A percentile compares a stretch with the other conserved stretches of the same genome.
Conservation (phyloP, 2,888 invertebrate genomes). For the Latheticus oryzae region DNA sequence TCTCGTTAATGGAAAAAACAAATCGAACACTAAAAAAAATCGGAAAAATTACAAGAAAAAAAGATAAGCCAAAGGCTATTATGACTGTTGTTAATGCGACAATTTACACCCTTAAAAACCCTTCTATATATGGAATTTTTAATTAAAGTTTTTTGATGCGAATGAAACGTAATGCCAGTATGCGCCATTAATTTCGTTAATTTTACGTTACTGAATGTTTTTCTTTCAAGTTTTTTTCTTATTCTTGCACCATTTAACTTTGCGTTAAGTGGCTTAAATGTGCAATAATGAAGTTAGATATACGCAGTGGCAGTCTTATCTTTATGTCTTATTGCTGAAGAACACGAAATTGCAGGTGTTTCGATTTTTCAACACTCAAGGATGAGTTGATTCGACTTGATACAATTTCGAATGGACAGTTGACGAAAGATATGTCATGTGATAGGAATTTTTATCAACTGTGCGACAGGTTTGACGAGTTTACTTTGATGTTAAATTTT, state of each 20-base stretch:
- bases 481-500: too few species aligned
- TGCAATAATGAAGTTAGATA: conserved; percentile 57
- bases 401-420: too few species aligned
- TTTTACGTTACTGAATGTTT: conserved; percentile 53
- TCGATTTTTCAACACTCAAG: conserved; percentile 15
- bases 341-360: conserved; percentile 47
- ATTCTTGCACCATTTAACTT: conserved; percentile 57
- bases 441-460: too few species aligned
- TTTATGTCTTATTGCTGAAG: conserved; percentile 54
- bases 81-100: too few species aligned
- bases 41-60: background rate
- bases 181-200: conserved; percentile 60
- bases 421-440: too few species aligned
- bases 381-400: conserved; percentile 12
- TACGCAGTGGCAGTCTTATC: conserved; percentile 52
- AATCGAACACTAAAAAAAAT: conserved; percentile 29
- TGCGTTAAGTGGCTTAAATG: conserved; percentile 54
- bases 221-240: too few species aligned
- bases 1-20: conserved; percentile 45
- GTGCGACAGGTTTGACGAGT: too few species aligned
- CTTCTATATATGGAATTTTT: conserved; percentile 49
- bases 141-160: conserved; percentile 52
- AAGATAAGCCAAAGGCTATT: too few species aligned
- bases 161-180: conserved; percentile 42
- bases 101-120: conserved; percentile 8